phyloP scores from a whole-genome alignment of 2,888 invertebrate genomes.

The Apodemia zela region DNA sequence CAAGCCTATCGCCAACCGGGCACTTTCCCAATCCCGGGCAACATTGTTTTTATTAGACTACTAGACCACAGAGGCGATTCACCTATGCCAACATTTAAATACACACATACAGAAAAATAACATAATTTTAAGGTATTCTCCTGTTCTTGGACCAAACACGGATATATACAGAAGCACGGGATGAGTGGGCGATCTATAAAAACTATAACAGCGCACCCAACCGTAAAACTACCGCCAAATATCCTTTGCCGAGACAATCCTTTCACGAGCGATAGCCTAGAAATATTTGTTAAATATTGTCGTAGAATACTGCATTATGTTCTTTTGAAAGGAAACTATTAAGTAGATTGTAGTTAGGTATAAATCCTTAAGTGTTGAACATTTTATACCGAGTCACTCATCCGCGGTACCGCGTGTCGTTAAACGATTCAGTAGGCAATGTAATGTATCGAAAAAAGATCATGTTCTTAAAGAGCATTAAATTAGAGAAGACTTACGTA shows the following conservation, averaged over 20 bases:
- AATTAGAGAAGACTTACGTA: too few relatives aligned
- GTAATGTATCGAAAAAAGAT: too few relatives aligned
- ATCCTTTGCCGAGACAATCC: constrained; percentile 69
- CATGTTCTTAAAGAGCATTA: too few relatives aligned
- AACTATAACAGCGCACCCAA: constrained; percentile 47
- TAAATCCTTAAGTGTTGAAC: constrained; percentile 11
- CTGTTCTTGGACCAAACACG: constrained; percentile 43
- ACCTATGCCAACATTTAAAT: too few relatives aligned
- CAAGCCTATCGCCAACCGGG: too few relatives aligned
- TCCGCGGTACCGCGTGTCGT: neutral
- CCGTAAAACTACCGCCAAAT: constrained; percentile 57
- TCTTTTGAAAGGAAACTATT: constrained; percentile 33
- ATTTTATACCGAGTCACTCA: neutral
- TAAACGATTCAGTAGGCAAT: too few relatives aligned
- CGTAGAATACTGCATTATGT: constrained; percentile 49
- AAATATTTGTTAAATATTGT: constrained; percentile 70
- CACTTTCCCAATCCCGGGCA: too few relatives aligned
- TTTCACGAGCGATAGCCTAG: constrained; percentile 66
- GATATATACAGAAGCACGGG: constrained; percentile 50
- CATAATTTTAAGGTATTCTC: constrained; percentile 21
- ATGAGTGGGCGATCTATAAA: constrained; percentile 42
- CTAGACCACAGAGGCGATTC: too few relatives aligned
- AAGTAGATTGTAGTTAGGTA: constrained; percentile 18
- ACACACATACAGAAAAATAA: constrained; percentile 14
- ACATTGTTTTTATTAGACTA: too few relatives aligned